Evolutionary conservation across 2,888 invertebrate species (phyloP).

Genomic region (Drosophila eohydei): DNA sequence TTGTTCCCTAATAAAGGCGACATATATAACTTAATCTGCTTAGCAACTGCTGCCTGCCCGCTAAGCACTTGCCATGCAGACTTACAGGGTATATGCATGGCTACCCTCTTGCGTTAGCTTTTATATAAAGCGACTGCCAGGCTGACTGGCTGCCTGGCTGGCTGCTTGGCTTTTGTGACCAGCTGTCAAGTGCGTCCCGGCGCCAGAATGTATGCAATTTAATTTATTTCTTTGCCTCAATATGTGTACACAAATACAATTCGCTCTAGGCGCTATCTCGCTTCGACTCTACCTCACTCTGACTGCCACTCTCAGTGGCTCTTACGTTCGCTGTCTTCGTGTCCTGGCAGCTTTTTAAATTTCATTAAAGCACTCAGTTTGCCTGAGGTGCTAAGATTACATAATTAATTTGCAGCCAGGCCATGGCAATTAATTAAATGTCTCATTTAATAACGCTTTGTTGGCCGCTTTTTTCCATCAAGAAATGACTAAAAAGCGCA

Average conservation of each 20-base stretch:
- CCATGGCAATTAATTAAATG: slow-evolving; percentile 79
- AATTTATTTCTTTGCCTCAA: slow-evolving; percentile 67
- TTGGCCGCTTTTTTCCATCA: slow-evolving; percentile 62
- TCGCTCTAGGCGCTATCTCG: slow-evolving; percentile 36
- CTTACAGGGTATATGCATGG: neutral
- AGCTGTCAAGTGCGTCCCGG: slow-evolving; percentile 64
- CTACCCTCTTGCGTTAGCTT: slow-evolving; percentile 25
- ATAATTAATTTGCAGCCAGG: slow-evolving; percentile 75
- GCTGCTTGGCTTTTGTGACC: slow-evolving; percentile 65
- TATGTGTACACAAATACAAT: slow-evolving; percentile 28
- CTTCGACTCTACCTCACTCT: neutral
- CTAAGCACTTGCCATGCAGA: neutral
- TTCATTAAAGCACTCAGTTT: slow-evolving; percentile 64
- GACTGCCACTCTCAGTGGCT: too few species aligned
- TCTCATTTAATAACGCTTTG: slow-evolving; percentile 81
- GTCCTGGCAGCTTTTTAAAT: slow-evolving; percentile 51
- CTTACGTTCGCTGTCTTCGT: neutral
- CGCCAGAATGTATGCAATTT: slow-evolving; percentile 67
- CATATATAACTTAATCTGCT: neutral
- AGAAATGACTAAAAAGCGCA: slow-evolving; percentile 72
- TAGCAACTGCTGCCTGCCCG: neutral
- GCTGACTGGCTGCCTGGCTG: slow-evolving; percentile 36
- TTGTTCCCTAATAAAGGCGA: neutral
- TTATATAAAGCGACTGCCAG: slow-evolving; percentile 1
- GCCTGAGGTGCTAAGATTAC: slow-evolving; percentile 79